Evolutionary conservation across 2,113 vertebrate species (phyloP), one percentile per base, ranked within the genome.

Genomic region (Ammodytes marinus): DNA sequence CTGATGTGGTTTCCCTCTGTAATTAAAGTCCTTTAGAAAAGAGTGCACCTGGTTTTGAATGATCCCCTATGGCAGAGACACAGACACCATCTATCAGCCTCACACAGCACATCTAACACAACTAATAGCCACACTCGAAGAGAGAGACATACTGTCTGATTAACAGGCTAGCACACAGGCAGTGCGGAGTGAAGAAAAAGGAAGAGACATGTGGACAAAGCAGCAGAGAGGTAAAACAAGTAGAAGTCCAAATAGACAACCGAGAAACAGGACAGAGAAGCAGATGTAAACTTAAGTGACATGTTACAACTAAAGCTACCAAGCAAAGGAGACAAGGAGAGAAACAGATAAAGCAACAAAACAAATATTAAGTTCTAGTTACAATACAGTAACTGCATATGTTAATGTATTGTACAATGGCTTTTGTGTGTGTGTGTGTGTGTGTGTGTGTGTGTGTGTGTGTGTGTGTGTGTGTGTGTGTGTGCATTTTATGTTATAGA

Each of bases 1-100:
- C 81, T 93, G 91, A 93, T 94, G 91, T 93, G 92, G 92, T 89
- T 88, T 85, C 68, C 50, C 81, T 80, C 83, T 85, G 85, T 92
- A 90, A 92, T 92, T 94, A 92, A 81, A 77, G 80, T 76, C 84
- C 89, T 88, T 92, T 84, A 89, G 86, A 92, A 91, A 88, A 70
- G 69, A 67, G 70, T 73, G 84, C 92, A 94, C 92, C 93, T 93
- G 92, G 91, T 86, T 89, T 77, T 91, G 81, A 91, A 92, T 83
- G 73, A 86, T 60, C 86, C 87, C 88, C 79, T 80, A 86, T 91
- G 88, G 80, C 87, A 90, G 74, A 69, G 64, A 81, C 53, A 39
- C 71, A 86, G 82, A 79, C 71, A 47, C 47, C 81, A 86, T 89
- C 88, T 80, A 90, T 87, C 83, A 81, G 65, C 64, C 35, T 79